A percentile compares a stretch with the other conserved stretches of the same genome.
These are phyloP conservation scores for Tokudaia tokunoshimensis DNA, from an alignment of 2,797 vertebrate genomes.

Conservation along the genomic window DNA sequence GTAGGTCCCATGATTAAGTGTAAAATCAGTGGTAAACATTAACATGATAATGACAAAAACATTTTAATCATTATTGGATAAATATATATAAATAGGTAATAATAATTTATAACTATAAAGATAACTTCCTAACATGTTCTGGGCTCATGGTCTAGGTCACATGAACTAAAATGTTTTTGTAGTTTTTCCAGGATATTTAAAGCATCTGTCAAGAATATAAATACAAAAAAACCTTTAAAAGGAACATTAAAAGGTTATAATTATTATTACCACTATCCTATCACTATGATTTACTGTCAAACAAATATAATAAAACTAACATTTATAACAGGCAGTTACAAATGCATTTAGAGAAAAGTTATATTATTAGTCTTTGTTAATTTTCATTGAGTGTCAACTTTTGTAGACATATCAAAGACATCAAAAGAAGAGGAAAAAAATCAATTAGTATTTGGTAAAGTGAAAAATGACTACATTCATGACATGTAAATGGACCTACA, in stretches of 20 bases:
- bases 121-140: conserved; percentile 60
- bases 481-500: conserved; percentile 87
- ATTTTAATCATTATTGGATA: conserved; percentile 1
- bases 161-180: conserved; percentile 36
- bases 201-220: conserved; percentile 54
- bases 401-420: conserved; percentile 35
- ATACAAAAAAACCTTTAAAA: background rate
- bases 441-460: conserved; percentile 50
- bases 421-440: conserved; percentile 43
- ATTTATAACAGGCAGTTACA: conserved; percentile 50
- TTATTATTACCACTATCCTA: conserved; percentile 61
- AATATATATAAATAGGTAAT: conserved; percentile 23
- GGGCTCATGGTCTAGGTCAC: conserved; percentile 14
- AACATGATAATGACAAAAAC: conserved; percentile 31
- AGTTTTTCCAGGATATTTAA: conserved; percentile 56
- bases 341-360: conserved; percentile 45
- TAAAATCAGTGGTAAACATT: conserved; percentile 63
- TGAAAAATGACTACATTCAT: conserved; percentile 63
- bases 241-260: conserved; percentile 22
- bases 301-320: conserved; percentile 42
- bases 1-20: conserved; percentile 83
- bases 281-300: conserved; percentile 47
- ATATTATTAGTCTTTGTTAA: conserved; percentile 67
- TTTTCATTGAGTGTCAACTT: conserved; percentile 67
- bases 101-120: conserved; percentile 36